phyloP scores from a whole-genome alignment of 2,888 invertebrate genomes.

The Andrena chrysosceles region DNA sequence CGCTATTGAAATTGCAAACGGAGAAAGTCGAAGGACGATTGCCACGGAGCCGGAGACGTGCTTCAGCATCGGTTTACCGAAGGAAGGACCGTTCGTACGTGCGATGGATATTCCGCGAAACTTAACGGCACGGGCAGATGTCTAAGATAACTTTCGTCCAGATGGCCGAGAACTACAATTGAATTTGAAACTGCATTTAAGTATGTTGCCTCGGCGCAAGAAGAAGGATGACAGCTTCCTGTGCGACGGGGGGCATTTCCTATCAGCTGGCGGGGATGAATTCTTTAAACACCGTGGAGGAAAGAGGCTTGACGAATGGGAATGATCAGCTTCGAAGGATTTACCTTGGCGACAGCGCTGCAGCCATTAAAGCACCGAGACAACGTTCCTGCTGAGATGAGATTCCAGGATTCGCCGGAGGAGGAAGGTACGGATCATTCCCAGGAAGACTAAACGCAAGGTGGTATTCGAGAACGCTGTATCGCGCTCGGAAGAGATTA shows the following conservation, averaged over 20 bases:
- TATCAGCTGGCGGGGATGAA: too few species aligned
- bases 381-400: slow-evolving; percentile 18
- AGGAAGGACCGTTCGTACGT: background rate
- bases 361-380: slow-evolving; percentile 6
- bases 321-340: too few species aligned
- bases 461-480: slow-evolving; percentile 32
- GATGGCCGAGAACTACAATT: background rate
- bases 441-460: slow-evolving; percentile 54
- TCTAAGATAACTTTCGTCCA: background rate
- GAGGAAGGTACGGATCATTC: slow-evolving; percentile 23
- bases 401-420: slow-evolving; percentile 21
- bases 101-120: background rate
- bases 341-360: background rate
- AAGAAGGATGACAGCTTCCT: too few species aligned
- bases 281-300: too few species aligned
- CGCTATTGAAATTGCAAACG: slow-evolving; percentile 69
- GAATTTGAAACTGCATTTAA: too few species aligned
- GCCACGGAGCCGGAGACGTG: slow-evolving; percentile 1
- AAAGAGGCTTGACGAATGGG: too few species aligned
- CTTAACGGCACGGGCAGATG: background rate
- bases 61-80: background rate
- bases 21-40: slow-evolving; percentile 66
- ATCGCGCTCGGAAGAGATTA: slow-evolving; percentile 58
- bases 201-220: too few species aligned
- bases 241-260: too few species aligned